Percentiles rank a stretch among this genome's conserved stretches.
phyloP scores from a whole-genome alignment of 2,888 invertebrate genomes.

The Cephus pygmeus region DNA sequence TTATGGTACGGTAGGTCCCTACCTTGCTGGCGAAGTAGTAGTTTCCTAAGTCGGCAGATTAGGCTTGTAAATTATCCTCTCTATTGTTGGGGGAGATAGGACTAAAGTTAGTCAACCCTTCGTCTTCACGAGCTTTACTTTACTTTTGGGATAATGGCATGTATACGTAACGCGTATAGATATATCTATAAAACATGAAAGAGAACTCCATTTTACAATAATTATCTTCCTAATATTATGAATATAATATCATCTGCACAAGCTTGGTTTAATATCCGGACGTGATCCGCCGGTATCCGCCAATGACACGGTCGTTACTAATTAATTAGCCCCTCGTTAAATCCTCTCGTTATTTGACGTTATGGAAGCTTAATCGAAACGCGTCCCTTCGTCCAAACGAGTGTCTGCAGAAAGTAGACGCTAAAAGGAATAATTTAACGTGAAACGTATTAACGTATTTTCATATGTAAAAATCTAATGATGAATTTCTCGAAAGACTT shows the following conservation, averaged over 20 bases:
- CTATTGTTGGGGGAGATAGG: background rate
- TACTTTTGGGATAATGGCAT: background rate
- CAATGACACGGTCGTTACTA: background rate
- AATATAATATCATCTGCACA: background rate
- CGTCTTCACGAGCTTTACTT: background rate
- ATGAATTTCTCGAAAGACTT: background rate
- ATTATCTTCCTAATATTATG: background rate
- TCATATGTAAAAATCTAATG: background rate
- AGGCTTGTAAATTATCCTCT: conserved; percentile 8
- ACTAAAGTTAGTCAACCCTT: conserved; percentile 1
- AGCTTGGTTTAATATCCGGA: background rate
- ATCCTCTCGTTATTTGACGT: background rate
- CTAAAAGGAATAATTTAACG: background rate
- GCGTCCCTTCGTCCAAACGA: background rate
- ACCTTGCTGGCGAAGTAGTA: background rate
- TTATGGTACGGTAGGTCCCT: background rate
- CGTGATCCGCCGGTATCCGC: background rate
- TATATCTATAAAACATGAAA: background rate
- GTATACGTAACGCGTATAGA: background rate
- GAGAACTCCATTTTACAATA: background rate
- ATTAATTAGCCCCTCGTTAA: background rate
- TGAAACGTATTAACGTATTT: background rate
- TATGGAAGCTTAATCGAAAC: background rate
- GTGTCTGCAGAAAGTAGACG: background rate
- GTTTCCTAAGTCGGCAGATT: conserved; percentile 1